phyloP scores from a whole-genome alignment of 2,888 invertebrate species.

The Leucania comma region DNA sequence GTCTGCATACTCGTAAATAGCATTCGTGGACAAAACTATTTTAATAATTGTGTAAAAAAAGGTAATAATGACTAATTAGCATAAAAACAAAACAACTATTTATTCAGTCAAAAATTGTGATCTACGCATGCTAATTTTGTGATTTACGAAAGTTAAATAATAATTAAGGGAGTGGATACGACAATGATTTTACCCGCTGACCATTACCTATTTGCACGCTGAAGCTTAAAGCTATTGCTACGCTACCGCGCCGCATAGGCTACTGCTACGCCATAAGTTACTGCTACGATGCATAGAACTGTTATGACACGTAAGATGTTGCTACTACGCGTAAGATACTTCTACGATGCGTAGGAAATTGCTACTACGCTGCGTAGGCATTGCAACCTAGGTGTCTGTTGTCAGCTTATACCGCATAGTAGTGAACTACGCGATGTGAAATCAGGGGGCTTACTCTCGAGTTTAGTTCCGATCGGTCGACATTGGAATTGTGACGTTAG shows the following conservation, averaged over 20 bases:
- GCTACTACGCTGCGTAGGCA: background rate
- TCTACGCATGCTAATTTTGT: background rate
- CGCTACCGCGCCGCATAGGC: background rate
- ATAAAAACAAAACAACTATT: background rate
- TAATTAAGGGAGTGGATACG: background rate
- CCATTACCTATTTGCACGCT: background rate
- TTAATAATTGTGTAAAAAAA: background rate
- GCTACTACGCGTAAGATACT: background rate
- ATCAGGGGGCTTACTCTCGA: too few species aligned
- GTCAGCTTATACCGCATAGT: background rate
- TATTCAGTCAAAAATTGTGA: slow-evolving; percentile 8
- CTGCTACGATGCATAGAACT: background rate
- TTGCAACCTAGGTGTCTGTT: background rate
- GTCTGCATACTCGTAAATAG: background rate
- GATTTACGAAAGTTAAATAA: background rate
- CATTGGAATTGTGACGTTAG: too few species aligned
- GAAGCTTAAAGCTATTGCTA: background rate
- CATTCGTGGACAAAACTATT: background rate
- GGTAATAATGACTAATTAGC: background rate
- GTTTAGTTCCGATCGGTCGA: too few species aligned
- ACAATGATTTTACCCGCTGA: too few species aligned
- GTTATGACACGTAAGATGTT: background rate
- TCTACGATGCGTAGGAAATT: background rate
- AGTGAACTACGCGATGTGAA: background rate
- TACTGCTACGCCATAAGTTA: background rate